Evolutionary conservation across 2,797 vertebrate genomes (phyloP).

Genomic region (Muraenolepis orangiensis): DNA sequence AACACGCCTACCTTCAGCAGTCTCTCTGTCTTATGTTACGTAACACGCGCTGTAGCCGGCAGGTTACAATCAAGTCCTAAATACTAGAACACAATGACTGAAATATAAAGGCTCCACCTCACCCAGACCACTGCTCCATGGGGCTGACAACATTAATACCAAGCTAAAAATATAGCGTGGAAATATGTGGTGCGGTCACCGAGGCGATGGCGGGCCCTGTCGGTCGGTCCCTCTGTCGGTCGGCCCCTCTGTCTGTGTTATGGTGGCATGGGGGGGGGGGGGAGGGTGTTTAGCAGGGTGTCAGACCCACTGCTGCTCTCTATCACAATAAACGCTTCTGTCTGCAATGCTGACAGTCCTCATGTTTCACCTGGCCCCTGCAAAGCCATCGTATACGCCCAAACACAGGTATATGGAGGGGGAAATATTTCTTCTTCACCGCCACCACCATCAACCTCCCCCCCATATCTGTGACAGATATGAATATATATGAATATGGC

Average conservation of each 20-base stretch:
- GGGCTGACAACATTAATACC: neutral
- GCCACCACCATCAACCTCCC: too few species aligned
- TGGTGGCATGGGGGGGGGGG: slow-evolving; percentile 55
- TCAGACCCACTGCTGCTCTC: slow-evolving; percentile 60
- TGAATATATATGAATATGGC: slow-evolving; percentile 52
- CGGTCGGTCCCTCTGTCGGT: too few species aligned
- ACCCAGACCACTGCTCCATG: neutral
- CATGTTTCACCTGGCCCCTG: slow-evolving; percentile 61
- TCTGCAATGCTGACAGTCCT: slow-evolving; percentile 60
- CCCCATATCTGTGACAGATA: neutral
- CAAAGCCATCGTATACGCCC: slow-evolving; percentile 52
- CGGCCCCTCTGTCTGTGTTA: slow-evolving; percentile 29
- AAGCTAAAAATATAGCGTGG: neutral
- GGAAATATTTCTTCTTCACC: slow-evolving; percentile 35
- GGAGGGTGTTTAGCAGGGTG: slow-evolving; percentile 61
- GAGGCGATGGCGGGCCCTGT: neutral
- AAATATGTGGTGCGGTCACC: neutral
- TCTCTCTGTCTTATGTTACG: too few species aligned
- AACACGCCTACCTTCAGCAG: too few species aligned
- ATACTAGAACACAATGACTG: neutral
- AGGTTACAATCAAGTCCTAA: neutral
- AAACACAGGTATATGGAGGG: slow-evolving; percentile 26
- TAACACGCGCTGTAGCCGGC: neutral
- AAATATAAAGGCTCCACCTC: neutral
- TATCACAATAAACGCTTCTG: slow-evolving; percentile 67